phyloP scores from a whole-genome alignment of 2,888 invertebrate genomes.

The Diadromus collaris region DNA sequence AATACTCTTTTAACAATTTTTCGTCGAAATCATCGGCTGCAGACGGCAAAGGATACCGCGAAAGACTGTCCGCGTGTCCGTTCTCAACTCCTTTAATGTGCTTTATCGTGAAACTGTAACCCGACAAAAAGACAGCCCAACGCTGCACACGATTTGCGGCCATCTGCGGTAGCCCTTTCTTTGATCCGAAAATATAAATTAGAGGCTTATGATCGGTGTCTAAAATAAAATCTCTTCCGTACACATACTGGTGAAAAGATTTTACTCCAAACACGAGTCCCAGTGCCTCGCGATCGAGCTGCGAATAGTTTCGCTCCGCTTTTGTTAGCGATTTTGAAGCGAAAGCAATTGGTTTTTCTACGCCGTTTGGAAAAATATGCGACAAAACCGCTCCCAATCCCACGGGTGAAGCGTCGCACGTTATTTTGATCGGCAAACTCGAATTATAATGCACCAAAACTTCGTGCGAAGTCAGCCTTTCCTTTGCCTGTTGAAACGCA shows the following conservation, averaged over 20 bases:
- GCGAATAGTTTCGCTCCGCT: constrained; percentile 64
- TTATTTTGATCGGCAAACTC: constrained; percentile 12
- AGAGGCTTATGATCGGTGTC: constrained; percentile 67
- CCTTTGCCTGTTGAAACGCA: constrained; percentile 28
- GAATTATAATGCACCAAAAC: constrained; percentile 49
- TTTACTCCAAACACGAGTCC: constrained; percentile 74
- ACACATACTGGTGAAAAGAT: constrained; percentile 76
- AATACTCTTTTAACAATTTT: constrained; percentile 7
- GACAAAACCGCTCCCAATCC: constrained; percentile 46
- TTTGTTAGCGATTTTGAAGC: constrained; percentile 56
- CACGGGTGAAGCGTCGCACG: constrained; percentile 45
- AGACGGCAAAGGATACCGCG: constrained; percentile 11
- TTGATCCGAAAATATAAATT: constrained; percentile 56
- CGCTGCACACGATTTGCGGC: constrained; percentile 67
- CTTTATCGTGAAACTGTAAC: constrained; percentile 36
- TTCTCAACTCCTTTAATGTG: constrained; percentile 35
- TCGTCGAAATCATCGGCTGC: constrained; percentile 1
- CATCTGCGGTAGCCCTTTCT: constrained; percentile 61
- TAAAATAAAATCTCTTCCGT: constrained; percentile 69
- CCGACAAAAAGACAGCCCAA: constrained; percentile 67
- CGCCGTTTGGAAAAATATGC: constrained; percentile 45
- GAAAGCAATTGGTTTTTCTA: constrained; percentile 61
- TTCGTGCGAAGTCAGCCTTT: constrained; percentile 3
- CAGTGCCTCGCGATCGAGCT: constrained; percentile 70
- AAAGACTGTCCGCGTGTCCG: constrained; percentile 38